Base-by-base conservation (phyloP, 2,888 invertebrate genomes). In the Cryptus armator region DNA sequence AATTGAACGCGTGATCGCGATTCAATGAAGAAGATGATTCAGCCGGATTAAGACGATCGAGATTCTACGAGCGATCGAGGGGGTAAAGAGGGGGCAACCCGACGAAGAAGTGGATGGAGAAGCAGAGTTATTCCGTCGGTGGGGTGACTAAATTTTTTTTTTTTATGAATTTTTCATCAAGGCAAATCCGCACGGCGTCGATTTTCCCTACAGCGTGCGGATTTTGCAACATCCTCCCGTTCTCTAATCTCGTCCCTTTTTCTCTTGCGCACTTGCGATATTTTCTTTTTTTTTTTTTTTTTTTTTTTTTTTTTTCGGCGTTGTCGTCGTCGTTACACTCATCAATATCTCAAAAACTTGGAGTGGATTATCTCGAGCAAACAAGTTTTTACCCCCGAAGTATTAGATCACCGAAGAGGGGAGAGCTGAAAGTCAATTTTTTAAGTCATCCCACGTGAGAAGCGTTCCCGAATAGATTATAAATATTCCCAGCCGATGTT, bases 21-120 rank as follows among this genome's bases (percentile, higher is more conserved):
- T 85, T 85, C 75, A 77, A 85, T 85, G 81, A 85, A 76, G 80
- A 81, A 81, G 84, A 85, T 85, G 84, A 85, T 81, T 85, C 78
- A 78, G 78, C 56, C 59, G 81, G 81, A 85, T 85, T 85, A 81
- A 81, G 78, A 70, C 81, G 84, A 85, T 81, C 78, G 84, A 81
- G 72, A 81, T 84, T 67, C 48, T 75, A 66, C 16, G 67, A 16
- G 67, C 37, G 53, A 6, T 24, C 24, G 24, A 24, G 3, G 24
- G 24, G 24, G 24, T 3, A 2, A 24, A 24, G 29, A n/a, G 43
- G 37, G 77, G 67, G 19, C 43, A 62, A 81, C 51, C 72, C 43
- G 80, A 76, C 59, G 79, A 68, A 43, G 70, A 64, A 64, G 64
- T 16, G 56, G 68, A n/a, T 12, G 67, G 67, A 75, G 59, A 53